Conservation (phyloP, 2,113 vertebrate genomes). For the Leptocoma aspasia region DNA sequence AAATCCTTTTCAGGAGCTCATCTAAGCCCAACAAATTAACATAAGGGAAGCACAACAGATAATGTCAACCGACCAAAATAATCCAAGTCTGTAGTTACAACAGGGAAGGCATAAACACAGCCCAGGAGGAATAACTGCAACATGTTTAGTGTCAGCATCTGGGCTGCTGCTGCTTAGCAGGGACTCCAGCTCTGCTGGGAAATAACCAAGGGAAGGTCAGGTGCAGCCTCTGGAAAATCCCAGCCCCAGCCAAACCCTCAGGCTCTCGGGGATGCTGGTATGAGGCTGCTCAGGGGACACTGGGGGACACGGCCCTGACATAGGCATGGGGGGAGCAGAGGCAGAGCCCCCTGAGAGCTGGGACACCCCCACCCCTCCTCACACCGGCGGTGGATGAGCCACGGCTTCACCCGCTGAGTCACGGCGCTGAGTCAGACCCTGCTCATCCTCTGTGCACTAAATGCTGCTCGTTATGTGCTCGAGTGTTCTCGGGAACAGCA, state of each 20-base stretch:
- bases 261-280: rapidly evolving
- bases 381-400: not conserved
- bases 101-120: not conserved
- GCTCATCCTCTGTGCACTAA: not conserved
- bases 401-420: not conserved
- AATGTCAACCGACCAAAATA: not conserved
- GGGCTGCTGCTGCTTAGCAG: not conserved
- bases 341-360: not conserved
- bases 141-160: not conserved
- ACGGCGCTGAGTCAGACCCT: not conserved
- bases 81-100: not conserved
- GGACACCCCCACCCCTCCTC: not conserved
- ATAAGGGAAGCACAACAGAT: not conserved
- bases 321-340: rapidly evolving
- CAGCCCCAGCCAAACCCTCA: not conserved
- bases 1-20: constrained; percentile 24
- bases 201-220: not conserved
- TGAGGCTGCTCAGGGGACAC: not conserved
- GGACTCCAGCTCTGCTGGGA: not conserved
- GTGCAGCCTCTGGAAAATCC: not conserved
- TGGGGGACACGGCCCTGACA: not conserved
- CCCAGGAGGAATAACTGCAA: not conserved
- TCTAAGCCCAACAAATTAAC: constrained; percentile 31
- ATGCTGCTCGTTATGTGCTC: rapidly evolving
- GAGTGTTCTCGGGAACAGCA: rapidly evolving